These are phyloP conservation scores for Zingel zingel DNA, from an alignment of 2,113 vertebrate species.

Conservation along the genomic window DNA sequence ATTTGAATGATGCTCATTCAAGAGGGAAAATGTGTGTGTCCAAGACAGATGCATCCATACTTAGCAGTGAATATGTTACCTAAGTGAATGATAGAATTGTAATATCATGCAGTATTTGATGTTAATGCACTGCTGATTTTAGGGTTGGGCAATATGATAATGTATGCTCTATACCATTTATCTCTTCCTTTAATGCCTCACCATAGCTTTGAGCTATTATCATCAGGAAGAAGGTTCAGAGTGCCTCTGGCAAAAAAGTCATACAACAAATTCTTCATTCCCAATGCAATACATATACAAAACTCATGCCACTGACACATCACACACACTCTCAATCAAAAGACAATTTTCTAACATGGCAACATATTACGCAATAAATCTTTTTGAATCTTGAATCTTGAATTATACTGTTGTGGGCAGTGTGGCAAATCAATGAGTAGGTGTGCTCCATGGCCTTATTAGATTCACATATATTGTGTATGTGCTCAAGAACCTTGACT, in stretches of 20 bases:
- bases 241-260: too few relatives aligned
- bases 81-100: background rate
- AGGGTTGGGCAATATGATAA: background rate
- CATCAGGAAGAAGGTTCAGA: too few relatives aligned
- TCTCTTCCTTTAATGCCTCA: background rate
- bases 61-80: slow-evolving; percentile 1
- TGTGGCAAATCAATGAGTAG: background rate
- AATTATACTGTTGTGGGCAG: background rate
- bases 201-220: too few relatives aligned
- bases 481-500: background rate
- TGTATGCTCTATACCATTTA: background rate
- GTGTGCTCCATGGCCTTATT: background rate
- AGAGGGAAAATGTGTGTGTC: slow-evolving; percentile 1
- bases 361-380: too few relatives aligned
- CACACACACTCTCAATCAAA: too few relatives aligned
- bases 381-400: background rate
- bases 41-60: slow-evolving; percentile 2
- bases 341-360: too few relatives aligned
- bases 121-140: background rate
- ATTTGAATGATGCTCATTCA: slow-evolving; percentile 20
- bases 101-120: background rate
- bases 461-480: background rate
- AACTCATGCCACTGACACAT: too few relatives aligned
- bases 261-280: too few relatives aligned
- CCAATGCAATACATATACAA: too few relatives aligned